Base-by-base conservation (phyloP, 2,797 vertebrate species). In the Crenuchus spilurus region DNA sequence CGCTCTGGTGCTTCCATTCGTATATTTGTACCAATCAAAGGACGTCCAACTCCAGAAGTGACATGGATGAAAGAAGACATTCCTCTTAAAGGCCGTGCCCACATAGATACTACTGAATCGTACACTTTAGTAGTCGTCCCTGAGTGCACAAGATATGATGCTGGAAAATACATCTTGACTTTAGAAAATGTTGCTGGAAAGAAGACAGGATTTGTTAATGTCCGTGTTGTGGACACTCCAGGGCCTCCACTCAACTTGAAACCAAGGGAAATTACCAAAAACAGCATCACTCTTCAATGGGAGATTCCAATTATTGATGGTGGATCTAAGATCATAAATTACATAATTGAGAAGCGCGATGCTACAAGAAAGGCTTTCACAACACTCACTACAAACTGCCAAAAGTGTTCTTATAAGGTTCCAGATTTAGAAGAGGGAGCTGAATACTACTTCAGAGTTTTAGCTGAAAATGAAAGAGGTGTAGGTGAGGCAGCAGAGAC, bases 251-350 rank as follows among this genome's bases (percentile, higher is more conserved):
- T 96, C 70, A 96, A 99, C 81, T 90, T 99, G 60, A 95, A 94
- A 84, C 95, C 96, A 61, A 95, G 95, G 84, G 97, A 99, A 87
- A 94, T 99, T 86, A 96, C 93, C 13, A 99, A 96, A 80, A 95
- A 95, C 65, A 95, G 94, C 79, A 95, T 99, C 80, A 97, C 94
- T 26, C 90, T 99, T 31, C 97, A 99, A 31, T 99, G 98, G 98
- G 98, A 99, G 88, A 96, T 98, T 82, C 98, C 98, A 82, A 93
- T 99, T 66, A 96, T 99, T 73, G 98, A 99, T 70, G 98, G 98
- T 1, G 98, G 98, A 66, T 99, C 98, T 52, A 96, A 95, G 82
- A 95, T 99, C 87, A 96, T 90, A 69, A 99, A 97, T 85, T 99
- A 99, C 62, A 92, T 99, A 35, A 91, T 99, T 76, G 98, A 99